Evolutionary conservation across 2,113 vertebrate species (phyloP).

Genomic region (Scalopus aquaticus): DNA sequence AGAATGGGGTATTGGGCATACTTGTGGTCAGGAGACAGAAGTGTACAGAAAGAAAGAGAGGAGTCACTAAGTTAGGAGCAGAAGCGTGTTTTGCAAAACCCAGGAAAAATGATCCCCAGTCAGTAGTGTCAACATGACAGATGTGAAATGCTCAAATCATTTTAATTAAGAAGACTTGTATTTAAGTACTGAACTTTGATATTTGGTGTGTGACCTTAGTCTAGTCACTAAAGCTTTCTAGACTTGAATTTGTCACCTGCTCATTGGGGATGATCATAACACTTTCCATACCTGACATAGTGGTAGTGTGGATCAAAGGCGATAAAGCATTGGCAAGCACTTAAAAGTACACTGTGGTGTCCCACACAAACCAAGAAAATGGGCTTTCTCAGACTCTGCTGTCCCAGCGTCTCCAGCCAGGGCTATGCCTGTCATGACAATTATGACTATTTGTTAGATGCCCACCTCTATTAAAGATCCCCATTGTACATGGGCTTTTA

Average conservation of each 20-base stretch:
- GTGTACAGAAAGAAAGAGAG: background rate
- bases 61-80: background rate
- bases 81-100: background rate
- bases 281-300: background rate
- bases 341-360: no score
- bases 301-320: background rate
- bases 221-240: background rate
- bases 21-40: background rate
- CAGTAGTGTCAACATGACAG: background rate
- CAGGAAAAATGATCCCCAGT: background rate
- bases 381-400: no score
- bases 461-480: background rate
- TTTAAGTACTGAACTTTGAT: background rate
- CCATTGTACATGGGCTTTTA: background rate
- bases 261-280: background rate
- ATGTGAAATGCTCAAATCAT: background rate
- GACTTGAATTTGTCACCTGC: background rate
- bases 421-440: background rate
- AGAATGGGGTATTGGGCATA: background rate
- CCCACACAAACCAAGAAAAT: background rate
- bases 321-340: background rate
- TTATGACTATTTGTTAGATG: background rate
- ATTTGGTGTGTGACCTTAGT: background rate
- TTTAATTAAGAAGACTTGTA: background rate
- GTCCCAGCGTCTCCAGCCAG: background rate